Base-by-base conservation (phyloP, 2,888 invertebrate genomes). In the Leucophenga maculata region DNA sequence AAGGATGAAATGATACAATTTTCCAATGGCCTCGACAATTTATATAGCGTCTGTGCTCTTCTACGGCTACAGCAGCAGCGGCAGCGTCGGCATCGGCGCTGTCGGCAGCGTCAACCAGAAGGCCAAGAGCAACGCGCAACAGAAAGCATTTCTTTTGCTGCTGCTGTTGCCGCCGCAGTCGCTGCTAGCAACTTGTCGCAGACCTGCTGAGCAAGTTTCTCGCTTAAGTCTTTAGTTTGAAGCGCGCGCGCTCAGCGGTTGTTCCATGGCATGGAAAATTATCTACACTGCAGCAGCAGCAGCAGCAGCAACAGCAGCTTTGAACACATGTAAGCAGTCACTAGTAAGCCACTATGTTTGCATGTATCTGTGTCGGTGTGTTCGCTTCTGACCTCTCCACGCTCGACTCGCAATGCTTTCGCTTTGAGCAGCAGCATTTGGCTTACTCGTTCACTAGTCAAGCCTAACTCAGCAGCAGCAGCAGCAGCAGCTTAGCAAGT, bases 1-100 rank as follows among this genome's bases (percentile, higher is more conserved):
- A 88, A 89, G 89, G 89, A 89, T 89, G 89, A 89, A 89, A 86
- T 89, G 89, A 89, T 89, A 89, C 87, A 86, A 87, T 88, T 89
- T 89, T 86, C 87, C 87, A 86, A 87, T 83, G 84, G 86, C 82
- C 84, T 85, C 85, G 78, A 85, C 89, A 89, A 88, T 89, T 89
- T 89, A 89, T 89, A 89, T 89, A 88, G 86, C 85, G 85, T 83
- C 82, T 75, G 74, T 79, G 82, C 86, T 86, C 85, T 85, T 75
- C 54, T 67, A 66, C 70, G 16, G n/a, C 22, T 70, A 72, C 72
- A 20, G 39, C 62, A 60, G 32, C 69, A 54, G 50, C 64, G 57
- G 44, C 68, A 59, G 59, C 46, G 9, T 39, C 13, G n/a, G 48
- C 44, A 62, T 2, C 26, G 46, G n/a, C 46, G 46, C 44, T 11